phyloP scores from a whole-genome alignment of 2,888 invertebrate genomes.

The Megalurothrips usitatus region DNA sequence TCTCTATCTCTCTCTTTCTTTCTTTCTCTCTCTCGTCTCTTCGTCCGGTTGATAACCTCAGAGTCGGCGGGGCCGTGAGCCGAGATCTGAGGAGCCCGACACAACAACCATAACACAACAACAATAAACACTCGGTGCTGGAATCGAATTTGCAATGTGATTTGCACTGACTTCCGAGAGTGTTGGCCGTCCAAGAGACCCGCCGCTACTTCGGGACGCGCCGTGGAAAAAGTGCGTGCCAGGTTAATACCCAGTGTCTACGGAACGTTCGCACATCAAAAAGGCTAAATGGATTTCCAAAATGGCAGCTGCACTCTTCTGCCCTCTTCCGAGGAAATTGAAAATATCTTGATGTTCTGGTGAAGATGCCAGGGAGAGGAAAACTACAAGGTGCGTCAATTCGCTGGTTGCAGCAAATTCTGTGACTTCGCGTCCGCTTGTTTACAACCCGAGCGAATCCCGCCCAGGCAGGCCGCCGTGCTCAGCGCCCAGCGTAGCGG shows the following conservation, averaged over 20 bases:
- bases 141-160: conserved; percentile 11
- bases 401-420: not conserved
- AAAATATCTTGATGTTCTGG: conserved; percentile 7
- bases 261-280: not conserved
- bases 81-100: not conserved
- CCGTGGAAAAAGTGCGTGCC: not conserved
- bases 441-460: not conserved
- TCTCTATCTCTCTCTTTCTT: not conserved
- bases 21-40: not conserved
- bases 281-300: conserved; percentile 26
- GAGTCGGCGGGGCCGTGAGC: conserved; percentile 22
- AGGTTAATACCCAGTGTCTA: conserved; percentile 5
- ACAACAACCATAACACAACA: conserved; percentile 14
- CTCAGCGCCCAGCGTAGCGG: too few relatives aligned
- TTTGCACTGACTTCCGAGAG: not conserved
- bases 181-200: not conserved
- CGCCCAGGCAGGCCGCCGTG: not conserved
- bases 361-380: conserved; percentile 1
- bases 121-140: not conserved
- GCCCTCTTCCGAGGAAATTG: conserved; percentile 1
- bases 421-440: not conserved
- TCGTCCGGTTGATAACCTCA: conserved; percentile 21
- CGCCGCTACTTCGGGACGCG: not conserved
- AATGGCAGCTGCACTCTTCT: conserved; percentile 26
- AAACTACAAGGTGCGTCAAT: not conserved